phyloP scores from a whole-genome alignment of 2,888 invertebrate species.

The Agelastica alni region DNA sequence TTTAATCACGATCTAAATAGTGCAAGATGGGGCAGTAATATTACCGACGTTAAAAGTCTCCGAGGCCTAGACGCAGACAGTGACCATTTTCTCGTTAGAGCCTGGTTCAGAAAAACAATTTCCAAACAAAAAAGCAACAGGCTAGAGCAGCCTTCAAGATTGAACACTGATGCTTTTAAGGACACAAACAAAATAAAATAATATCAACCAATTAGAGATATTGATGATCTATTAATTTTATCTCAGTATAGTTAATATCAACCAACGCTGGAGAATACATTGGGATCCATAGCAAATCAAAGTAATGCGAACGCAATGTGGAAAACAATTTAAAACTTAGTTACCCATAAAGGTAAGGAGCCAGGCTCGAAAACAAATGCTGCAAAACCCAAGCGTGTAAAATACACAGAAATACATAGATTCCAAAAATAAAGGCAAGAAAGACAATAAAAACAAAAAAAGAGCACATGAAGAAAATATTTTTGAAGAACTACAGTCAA shows the following conservation, averaged over 20 bases:
- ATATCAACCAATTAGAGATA: too few relatives aligned
- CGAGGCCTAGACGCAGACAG: background rate
- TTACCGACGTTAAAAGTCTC: background rate
- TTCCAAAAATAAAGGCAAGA: background rate
- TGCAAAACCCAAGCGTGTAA: background rate
- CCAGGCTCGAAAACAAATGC: background rate
- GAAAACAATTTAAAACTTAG: background rate
- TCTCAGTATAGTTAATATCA: too few relatives aligned
- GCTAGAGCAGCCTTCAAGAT: too few relatives aligned
- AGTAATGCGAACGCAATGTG: background rate
- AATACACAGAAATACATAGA: background rate
- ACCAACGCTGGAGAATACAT: background rate
- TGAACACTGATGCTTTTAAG: too few relatives aligned
- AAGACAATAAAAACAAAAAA: background rate
- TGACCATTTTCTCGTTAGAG: too few relatives aligned
- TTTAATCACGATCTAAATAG: background rate
- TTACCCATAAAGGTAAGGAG: too few relatives aligned
- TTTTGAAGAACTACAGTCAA: background rate
- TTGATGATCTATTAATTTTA: too few relatives aligned
- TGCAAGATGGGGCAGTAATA: background rate
- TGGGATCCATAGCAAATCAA: background rate
- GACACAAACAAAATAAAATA: too few relatives aligned
- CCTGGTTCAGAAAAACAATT: too few relatives aligned
- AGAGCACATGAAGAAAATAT: too few relatives aligned
- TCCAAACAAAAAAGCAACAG: too few relatives aligned